Conservation (phyloP, 2,797 vertebrate species). For the Enteromius mattozi region DNA sequence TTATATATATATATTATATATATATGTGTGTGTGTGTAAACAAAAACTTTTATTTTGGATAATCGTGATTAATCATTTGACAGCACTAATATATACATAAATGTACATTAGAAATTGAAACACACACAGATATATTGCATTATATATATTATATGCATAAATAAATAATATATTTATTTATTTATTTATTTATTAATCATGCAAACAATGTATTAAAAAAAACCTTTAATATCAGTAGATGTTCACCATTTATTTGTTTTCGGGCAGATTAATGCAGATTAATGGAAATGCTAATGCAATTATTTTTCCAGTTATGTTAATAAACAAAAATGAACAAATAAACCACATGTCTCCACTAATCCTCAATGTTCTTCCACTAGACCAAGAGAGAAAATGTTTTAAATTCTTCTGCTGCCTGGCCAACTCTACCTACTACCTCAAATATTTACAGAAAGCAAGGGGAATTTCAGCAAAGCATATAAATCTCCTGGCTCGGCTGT, state of each 20-base stretch:
- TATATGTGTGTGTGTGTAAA: too few species aligned
- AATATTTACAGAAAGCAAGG: constrained; percentile 70
- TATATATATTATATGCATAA: too few species aligned
- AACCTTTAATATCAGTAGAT: too few species aligned
- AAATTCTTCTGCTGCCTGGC: constrained; percentile 37
- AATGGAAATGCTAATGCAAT: background rate
- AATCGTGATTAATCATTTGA: too few species aligned
- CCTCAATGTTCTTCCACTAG: constrained; percentile 1
- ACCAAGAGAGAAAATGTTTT: constrained; percentile 24
- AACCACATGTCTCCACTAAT: constrained; percentile 1
- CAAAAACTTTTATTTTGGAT: too few species aligned
- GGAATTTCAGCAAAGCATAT: constrained; percentile 57
- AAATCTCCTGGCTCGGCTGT: constrained; percentile 59
- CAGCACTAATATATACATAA: too few species aligned
- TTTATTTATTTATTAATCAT: background rate
- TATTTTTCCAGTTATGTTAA: background rate
- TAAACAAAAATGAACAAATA: background rate
- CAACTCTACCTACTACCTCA: constrained; percentile 63
- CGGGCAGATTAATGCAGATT: background rate
- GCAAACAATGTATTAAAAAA: too few species aligned
- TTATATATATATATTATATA: too few species aligned
- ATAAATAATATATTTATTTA: too few species aligned
- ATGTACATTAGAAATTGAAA: too few species aligned
- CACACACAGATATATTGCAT: too few species aligned
- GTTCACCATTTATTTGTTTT: background rate